Conservation (phyloP, 1,140 invertebrate species). For the Dendroctonus ponderosae region DNA sequence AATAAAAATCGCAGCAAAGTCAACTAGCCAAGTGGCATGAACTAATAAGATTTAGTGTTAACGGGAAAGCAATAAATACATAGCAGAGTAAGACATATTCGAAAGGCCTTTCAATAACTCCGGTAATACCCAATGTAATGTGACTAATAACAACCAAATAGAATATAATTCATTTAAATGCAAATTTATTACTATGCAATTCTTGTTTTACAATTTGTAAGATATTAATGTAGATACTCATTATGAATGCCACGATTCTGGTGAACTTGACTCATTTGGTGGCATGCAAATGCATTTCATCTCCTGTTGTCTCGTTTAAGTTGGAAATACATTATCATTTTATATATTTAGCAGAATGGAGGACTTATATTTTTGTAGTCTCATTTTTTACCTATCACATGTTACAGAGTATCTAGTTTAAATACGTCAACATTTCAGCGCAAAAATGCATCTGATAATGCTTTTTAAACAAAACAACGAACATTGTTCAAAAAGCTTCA, state of each 20-base stretch:
- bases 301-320: background rate
- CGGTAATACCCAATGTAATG: slow-evolving; percentile 14
- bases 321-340: no score
- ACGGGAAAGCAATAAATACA: slow-evolving; percentile 14
- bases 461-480: no score
- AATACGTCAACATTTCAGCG: no score
- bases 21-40: slow-evolving; percentile 1
- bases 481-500: no score
- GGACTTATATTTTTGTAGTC: no score
- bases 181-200: slow-evolving; percentile 26
- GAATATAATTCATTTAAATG: slow-evolving; percentile 25
- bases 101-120: slow-evolving; percentile 24
- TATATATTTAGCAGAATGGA: no score
- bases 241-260: slow-evolving; percentile 19
- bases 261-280: slow-evolving; percentile 28
- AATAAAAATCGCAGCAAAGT: background rate
- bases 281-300: slow-evolving; percentile 17
- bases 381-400: no score
- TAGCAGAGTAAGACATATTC: slow-evolving; percentile 19
- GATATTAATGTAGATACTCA: slow-evolving; percentile 28
- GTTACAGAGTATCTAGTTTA: no score
- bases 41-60: slow-evolving; percentile 24
- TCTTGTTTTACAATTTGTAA: slow-evolving; percentile 28
- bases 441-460: no score
- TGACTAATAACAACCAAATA: slow-evolving; percentile 26